These are phyloP conservation scores for Dryobotodes eremita DNA, from an alignment of 2,888 invertebrate species.

Conservation along the genomic window DNA sequence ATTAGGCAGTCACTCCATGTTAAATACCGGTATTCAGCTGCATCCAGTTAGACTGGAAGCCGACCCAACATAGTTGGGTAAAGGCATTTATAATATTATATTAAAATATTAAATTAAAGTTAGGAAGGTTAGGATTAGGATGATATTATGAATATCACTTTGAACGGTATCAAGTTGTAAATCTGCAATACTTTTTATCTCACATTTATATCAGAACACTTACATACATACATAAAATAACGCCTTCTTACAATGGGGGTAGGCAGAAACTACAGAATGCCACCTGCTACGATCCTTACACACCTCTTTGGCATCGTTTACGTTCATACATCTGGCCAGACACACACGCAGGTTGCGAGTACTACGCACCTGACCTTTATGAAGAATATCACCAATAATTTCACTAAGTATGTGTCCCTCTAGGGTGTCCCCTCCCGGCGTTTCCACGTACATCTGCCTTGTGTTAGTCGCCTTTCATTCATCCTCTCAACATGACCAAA, in stretches of 20 bases:
- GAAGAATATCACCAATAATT: not conserved
- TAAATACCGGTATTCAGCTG: not conserved
- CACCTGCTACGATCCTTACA: not conserved
- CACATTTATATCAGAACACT: not conserved
- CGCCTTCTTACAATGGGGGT: not conserved
- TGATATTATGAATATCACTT: not conserved
- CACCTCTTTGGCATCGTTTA: not conserved
- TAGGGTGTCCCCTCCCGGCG: not conserved
- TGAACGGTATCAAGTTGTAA: not conserved
- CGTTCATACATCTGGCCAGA: not conserved
- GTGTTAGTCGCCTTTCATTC: not conserved
- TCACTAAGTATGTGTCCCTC: not conserved
- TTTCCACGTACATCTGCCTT: not conserved
- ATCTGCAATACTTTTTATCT: not conserved
- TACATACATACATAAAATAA: not conserved
- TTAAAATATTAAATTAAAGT: too few relatives aligned
- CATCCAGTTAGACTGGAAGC: not conserved
- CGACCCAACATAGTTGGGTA: too few relatives aligned
- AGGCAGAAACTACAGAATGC: not conserved
- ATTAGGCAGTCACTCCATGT: not conserved
- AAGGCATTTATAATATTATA: too few relatives aligned
- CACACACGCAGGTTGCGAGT: not conserved
- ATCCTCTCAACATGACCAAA: not conserved
- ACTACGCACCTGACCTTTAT: not conserved
- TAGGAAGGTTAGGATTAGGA: too few relatives aligned